phyloP scores from a whole-genome alignment of 2,113 vertebrate genomes.

The Smithornis capensis region DNA sequence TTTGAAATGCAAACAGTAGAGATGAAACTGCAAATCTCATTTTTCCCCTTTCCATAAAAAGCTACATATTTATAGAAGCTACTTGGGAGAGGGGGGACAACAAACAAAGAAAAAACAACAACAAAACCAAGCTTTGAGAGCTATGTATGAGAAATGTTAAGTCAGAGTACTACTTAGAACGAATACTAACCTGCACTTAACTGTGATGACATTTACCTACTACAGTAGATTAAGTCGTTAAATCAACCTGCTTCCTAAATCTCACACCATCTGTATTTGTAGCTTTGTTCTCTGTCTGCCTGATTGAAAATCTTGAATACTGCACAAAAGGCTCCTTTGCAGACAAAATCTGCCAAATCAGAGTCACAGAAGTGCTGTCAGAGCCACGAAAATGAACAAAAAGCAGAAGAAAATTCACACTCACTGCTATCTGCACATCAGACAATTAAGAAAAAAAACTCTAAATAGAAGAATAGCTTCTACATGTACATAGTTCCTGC shows the following conservation, averaged over 20 bases:
- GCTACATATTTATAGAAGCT: not conserved
- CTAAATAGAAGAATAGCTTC: not conserved
- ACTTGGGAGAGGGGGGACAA: not conserved
- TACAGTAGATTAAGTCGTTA: not conserved
- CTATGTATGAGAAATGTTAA: not conserved
- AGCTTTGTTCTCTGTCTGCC: not conserved
- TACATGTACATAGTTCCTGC: fast-evolving
- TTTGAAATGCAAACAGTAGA: not conserved
- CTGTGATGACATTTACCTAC: not conserved
- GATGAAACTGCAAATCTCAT: not conserved
- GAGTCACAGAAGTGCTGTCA: not conserved
- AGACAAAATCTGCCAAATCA: not conserved
- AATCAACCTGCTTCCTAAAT: not conserved
- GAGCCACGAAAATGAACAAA: not conserved
- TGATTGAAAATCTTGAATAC: not conserved
- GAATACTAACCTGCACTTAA: not conserved
- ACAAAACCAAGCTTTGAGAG: not conserved
- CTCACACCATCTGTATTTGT: not conserved
- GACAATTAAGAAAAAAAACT: not conserved
- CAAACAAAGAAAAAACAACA: not conserved
- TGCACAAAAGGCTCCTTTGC: not conserved
- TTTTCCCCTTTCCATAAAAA: not conserved
- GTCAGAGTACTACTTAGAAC: not conserved
- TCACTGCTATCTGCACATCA: not conserved
- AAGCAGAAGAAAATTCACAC: not conserved